Evolutionary conservation across 2,888 invertebrate genomes (phyloP).

Genomic region (Platycnemis pennipes): DNA sequence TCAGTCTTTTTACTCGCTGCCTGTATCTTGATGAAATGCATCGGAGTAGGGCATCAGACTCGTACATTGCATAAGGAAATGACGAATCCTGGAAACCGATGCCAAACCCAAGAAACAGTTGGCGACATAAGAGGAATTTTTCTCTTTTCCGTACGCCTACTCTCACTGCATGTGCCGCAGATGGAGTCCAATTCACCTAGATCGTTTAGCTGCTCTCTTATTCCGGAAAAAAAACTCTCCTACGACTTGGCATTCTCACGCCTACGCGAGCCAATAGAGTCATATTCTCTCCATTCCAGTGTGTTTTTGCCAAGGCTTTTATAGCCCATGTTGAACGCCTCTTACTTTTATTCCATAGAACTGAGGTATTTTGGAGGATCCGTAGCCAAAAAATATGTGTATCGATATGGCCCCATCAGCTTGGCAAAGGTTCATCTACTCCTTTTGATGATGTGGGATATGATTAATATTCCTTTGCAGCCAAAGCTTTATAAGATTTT

Average conservation of each 20-base stretch:
- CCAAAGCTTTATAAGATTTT: no score
- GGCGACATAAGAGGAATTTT: not conserved
- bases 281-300: not conserved
- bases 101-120: not conserved
- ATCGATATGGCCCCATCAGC: not conserved
- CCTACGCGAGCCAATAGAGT: not conserved
- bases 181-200: not conserved
- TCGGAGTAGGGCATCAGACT: no score
- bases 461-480: no score
- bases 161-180: not conserved
- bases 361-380: not conserved
- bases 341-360: not conserved
- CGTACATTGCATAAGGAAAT: not conserved
- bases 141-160: not conserved
- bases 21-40: no score
- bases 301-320: not conserved
- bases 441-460: no score
- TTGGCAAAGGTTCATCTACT: not conserved
- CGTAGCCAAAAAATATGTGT: not conserved
- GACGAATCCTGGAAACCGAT: not conserved
- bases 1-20: no score
- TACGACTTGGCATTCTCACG: not conserved
- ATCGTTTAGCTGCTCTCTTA: not conserved
- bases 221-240: not conserved
- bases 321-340: not conserved